These are phyloP conservation scores for Brenthis daphne DNA, from an alignment of 2,888 invertebrate genomes.

Conservation along the genomic window DNA sequence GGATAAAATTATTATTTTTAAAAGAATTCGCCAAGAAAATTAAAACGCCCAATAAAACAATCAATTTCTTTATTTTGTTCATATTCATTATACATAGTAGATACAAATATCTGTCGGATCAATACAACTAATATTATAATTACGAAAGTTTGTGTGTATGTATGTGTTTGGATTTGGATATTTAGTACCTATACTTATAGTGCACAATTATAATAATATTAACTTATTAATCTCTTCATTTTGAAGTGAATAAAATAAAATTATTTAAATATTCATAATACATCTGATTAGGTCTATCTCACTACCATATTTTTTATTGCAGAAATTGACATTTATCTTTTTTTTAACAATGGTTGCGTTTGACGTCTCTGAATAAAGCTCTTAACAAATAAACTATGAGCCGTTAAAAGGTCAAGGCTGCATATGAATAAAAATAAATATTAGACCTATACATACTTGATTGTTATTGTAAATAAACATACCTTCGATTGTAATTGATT, in stretches of 20 bases:
- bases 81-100: too few relatives aligned
- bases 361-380: conserved; percentile 16
- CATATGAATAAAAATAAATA: conserved; percentile 35
- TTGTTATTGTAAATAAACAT: conserved; percentile 31
- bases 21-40: neutral
- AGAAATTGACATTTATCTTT: conserved; percentile 6
- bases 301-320: conserved; percentile 5
- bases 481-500: conserved; percentile 33
- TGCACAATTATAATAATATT: too few relatives aligned
- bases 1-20: neutral
- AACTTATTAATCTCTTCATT: too few relatives aligned
- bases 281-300: neutral
- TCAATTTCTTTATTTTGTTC: too few relatives aligned
- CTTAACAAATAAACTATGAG: conserved; percentile 12
- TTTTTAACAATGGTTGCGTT: conserved; percentile 18
- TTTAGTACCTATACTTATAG: too few relatives aligned
- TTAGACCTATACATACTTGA: conserved; percentile 38
- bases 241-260: neutral
- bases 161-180: too few relatives aligned
- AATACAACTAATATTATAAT: too few relatives aligned
- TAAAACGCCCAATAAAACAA: too few relatives aligned
- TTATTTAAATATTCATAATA: neutral
- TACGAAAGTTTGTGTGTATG: too few relatives aligned
- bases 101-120: too few relatives aligned
- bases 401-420: conserved; percentile 40